Conservation (phyloP, 2,797 vertebrate species). For the Ctenopoma kingsleyae region DNA sequence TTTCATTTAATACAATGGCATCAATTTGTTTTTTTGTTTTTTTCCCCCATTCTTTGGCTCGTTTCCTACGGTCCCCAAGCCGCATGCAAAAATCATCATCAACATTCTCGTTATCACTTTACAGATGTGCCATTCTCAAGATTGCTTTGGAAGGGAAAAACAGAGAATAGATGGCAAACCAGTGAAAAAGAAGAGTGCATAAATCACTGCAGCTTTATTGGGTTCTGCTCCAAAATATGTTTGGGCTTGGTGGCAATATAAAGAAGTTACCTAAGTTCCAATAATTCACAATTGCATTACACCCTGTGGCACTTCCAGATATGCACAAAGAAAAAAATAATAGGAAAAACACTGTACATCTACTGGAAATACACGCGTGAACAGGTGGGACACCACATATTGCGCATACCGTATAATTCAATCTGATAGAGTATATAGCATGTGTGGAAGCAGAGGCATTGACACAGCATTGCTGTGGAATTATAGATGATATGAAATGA, state of each 20-base stretch:
- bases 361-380: conserved; percentile 61
- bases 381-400: conserved; percentile 56
- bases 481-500: conserved; percentile 62
- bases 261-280: conserved; percentile 73
- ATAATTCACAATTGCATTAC: conserved; percentile 78
- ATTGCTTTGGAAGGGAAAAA: conserved; percentile 43
- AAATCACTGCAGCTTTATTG: conserved; percentile 74
- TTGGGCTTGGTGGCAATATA: conserved; percentile 69
- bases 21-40: conserved; percentile 59
- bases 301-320: conserved; percentile 52
- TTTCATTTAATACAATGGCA: conserved; percentile 63
- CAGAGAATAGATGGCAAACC: conserved; percentile 47
- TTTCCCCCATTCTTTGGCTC: too few relatives aligned
- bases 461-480: conserved; percentile 36
- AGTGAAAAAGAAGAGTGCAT: conserved; percentile 63
- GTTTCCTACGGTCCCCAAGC: conserved; percentile 2
- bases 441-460: conserved; percentile 27
- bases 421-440: conserved; percentile 36
- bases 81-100: conserved; percentile 64
- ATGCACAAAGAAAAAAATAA: conserved; percentile 22
- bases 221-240: conserved; percentile 69
- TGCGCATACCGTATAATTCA: conserved; percentile 56
- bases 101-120: conserved; percentile 71
- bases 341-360: conserved; percentile 22
- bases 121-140: conserved; percentile 57